Percentiles rank a stretch among this genome's conserved stretches.
phyloP scores from a whole-genome alignment of 2,797 vertebrate species.

The Denticeps clupeoides region DNA sequence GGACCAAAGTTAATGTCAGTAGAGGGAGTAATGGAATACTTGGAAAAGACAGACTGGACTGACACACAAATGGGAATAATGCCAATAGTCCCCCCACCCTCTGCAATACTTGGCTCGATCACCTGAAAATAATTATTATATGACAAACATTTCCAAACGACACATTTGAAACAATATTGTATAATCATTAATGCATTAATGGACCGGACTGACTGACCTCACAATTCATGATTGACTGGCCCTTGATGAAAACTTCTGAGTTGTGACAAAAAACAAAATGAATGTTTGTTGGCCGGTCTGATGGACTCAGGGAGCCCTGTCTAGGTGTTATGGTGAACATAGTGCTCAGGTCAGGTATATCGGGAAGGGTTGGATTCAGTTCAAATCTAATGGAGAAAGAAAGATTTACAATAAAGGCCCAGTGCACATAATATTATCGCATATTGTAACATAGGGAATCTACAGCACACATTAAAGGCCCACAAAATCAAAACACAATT shows the following conservation, averaged over 20 bases:
- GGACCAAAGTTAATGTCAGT: slow-evolving; percentile 68
- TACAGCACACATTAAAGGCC: no score
- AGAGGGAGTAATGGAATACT: slow-evolving; percentile 66
- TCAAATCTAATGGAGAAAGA: slow-evolving; percentile 56
- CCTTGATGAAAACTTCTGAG: slow-evolving; percentile 56
- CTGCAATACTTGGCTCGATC: slow-evolving; percentile 59
- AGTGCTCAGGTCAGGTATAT: slow-evolving; percentile 41
- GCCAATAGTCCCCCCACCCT: slow-evolving; percentile 56
- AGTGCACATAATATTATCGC: background rate
- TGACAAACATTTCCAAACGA: no score
- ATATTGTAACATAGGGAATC: no score
- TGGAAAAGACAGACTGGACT: slow-evolving; percentile 60
- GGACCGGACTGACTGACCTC: slow-evolving; percentile 49
- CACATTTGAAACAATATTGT: no score
- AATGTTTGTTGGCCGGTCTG: slow-evolving; percentile 47
- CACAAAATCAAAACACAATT: no score
- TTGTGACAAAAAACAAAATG: slow-evolving; percentile 62
- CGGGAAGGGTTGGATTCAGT: slow-evolving; percentile 37
- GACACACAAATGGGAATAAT: slow-evolving; percentile 64
- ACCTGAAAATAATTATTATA: no score
- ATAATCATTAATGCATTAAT: no score
- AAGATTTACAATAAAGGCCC: background rate
- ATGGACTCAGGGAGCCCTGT: slow-evolving; percentile 51
- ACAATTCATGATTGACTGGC: slow-evolving; percentile 65
- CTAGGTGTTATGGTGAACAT: slow-evolving; percentile 62